Conservation (phyloP, 1,140 invertebrate genomes). For the Macrotrachela quadricornifera region DNA sequence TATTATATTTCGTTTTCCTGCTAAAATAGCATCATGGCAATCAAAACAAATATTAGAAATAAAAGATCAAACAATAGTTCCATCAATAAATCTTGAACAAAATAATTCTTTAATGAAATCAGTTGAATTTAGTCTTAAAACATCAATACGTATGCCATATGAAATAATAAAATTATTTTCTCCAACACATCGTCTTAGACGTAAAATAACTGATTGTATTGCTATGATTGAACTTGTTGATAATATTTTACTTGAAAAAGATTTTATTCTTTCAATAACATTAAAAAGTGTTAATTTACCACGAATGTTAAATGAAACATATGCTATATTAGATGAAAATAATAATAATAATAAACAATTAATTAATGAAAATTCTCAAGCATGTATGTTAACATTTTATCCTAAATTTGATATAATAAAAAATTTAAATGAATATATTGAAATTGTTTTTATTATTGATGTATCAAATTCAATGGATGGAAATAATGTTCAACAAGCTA, state of each 20-base stretch:
- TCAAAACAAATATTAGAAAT: neutral
- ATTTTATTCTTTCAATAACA: conserved; percentile 18
- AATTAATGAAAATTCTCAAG: conserved; percentile 12
- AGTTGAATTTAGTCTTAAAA: conserved; percentile 7
- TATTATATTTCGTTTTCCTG: conserved; percentile 28
- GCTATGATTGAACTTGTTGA: conserved; percentile 2
- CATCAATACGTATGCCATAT: conserved; percentile 27
- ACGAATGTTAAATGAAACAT: conserved; percentile 26
- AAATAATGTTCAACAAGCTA: too few species aligned
- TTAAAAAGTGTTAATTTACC: conserved; percentile 27
- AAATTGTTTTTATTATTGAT: too few species aligned
- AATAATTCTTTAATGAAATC: too few species aligned
- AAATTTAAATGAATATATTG: too few species aligned
- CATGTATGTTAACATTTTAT: conserved; percentile 30
- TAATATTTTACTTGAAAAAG: conserved; percentile 12
- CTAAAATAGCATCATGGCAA: conserved; percentile 27
- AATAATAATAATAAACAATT: conserved; percentile 6
- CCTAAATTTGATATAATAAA: conserved; percentile 22
- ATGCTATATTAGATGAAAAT: conserved; percentile 11
- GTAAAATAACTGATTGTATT: conserved; percentile 1
- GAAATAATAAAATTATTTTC: conserved; percentile 20
- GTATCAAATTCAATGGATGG: too few species aligned
- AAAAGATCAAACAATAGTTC: neutral
- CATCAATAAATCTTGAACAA: too few species aligned
- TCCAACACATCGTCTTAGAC: conserved; percentile 14